Evolutionary conservation across 2,797 vertebrate genomes (phyloP), one percentile per base, ranked within the genome.

Genomic region (Rhinichthys osculus): DNA sequence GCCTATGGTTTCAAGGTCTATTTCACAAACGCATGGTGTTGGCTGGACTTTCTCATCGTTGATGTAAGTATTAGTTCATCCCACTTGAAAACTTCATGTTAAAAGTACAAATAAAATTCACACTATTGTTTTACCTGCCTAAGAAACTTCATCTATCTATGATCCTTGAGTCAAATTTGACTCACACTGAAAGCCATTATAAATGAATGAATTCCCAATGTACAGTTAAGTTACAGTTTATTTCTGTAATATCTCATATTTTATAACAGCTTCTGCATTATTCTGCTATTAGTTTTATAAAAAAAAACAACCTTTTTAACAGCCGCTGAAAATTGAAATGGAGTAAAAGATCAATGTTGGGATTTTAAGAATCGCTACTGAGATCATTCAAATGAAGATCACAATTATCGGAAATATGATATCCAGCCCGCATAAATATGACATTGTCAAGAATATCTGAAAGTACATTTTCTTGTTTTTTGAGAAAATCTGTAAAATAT

Each of bases 21-120:
- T 89, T 99, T 99, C 94, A 99, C 97, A 88, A 98, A 98, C 0
- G 97, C 97, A 0, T 99, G 98, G 98, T 98, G 98, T 93, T 98
- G 98, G 97, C 95, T 99, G 0, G 98, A 99, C 91, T 99, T 99
- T 92, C 96, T 99, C 87, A 98, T 99, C 0, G 97, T 99, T 3
- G 97, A 98, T 0, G 98, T 99, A 92, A 94, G 98, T 87, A 27
- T 57, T 66, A 9, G 21, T 47, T 72, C 3, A 42, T 76, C 40
- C 30, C 19, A 59, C n/a, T 54, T 57, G 23, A 21, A 21, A 35
- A 30, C 33, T 7, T 54, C 5, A 23, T 54, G 0, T 77, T 50
- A 14, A 4, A 59, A 21, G 0, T 52, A 13, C 72, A 74, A 27
- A 47, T 47, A 47, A 47, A 47, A 27, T 33, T 50, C 44, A 50